Evolutionary conservation across 1,140 invertebrate species (phyloP).

Genomic region (Andrena cerasifolii): DNA sequence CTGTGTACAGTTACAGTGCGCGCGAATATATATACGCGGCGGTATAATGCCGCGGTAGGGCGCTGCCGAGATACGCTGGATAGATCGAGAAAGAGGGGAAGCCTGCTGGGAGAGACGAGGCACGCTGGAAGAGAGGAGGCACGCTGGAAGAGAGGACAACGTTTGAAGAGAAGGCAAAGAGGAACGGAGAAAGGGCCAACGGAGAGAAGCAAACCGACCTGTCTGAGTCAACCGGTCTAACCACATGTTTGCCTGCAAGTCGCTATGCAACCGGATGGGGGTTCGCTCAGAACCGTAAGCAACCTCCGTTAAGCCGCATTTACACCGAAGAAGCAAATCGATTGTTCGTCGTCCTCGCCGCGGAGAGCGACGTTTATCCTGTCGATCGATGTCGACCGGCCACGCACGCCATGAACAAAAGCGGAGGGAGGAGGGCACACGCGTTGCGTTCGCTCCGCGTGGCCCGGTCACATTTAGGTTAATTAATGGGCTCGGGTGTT

Average conservation of each 20-base stretch:
- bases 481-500: constrained; percentile 18
- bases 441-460: not conserved
- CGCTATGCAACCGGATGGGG: constrained; percentile 66
- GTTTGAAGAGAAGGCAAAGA: constrained; percentile 6
- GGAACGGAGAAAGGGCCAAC: constrained; percentile 34
- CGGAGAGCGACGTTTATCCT: constrained; percentile 54
- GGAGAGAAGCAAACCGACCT: constrained; percentile 63
- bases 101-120: not conserved
- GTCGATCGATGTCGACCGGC: constrained; percentile 10
- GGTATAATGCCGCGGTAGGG: constrained; percentile 6
- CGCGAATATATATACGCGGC: not conserved
- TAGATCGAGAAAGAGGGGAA: constrained; percentile 20
- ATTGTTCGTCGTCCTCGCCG: constrained; percentile 31
- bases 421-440: constrained; percentile 45
- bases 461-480: constrained; percentile 18
- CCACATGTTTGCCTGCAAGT: constrained; percentile 72
- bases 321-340: constrained; percentile 68
- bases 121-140: not conserved
- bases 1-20: not conserved
- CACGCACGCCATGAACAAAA: constrained; percentile 8
- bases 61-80: constrained; percentile 31
- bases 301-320: constrained; percentile 72
- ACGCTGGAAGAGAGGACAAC: constrained; percentile 1
- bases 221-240: constrained; percentile 74
- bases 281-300: constrained; percentile 69